These are phyloP conservation scores for Myotis davidii DNA, from an alignment of 2,113 vertebrate species.

Conservation along the genomic window DNA sequence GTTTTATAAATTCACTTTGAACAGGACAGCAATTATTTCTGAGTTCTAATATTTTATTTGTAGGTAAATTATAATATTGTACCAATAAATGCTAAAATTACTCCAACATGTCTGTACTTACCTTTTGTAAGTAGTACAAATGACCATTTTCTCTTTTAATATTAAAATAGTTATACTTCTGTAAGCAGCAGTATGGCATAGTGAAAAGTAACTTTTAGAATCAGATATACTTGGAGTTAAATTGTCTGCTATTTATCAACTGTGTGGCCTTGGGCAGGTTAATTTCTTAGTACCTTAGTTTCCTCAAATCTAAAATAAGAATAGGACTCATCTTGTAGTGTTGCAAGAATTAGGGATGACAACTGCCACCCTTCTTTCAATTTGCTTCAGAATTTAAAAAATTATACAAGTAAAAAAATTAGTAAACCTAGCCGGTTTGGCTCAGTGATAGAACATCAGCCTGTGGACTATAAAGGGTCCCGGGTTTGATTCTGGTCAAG, in stretches of 20 bases:
- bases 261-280: not conserved
- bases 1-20: not conserved
- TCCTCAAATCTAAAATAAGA: not conserved
- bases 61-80: not conserved
- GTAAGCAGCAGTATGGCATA: not conserved
- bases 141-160: not conserved
- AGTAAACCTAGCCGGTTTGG: too few relatives aligned
- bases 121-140: not conserved
- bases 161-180: not conserved
- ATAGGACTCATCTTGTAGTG: not conserved
- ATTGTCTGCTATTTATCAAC: not conserved
- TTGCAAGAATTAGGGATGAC: conserved; percentile 13
- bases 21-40: not conserved
- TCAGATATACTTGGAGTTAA: not conserved
- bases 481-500: too few relatives aligned
- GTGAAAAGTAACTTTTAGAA: conserved; percentile 4
- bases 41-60: not conserved
- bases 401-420: not conserved
- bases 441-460: too few relatives aligned
- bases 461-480: too few relatives aligned
- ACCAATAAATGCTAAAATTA: not conserved
- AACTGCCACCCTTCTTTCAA: not conserved
- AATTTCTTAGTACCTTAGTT: not conserved
- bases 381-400: conserved; percentile 14
- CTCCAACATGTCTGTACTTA: not conserved